These are phyloP conservation scores for Ceratina japonica DNA, from an alignment of 1,140 invertebrate species.

Conservation along the genomic window DNA sequence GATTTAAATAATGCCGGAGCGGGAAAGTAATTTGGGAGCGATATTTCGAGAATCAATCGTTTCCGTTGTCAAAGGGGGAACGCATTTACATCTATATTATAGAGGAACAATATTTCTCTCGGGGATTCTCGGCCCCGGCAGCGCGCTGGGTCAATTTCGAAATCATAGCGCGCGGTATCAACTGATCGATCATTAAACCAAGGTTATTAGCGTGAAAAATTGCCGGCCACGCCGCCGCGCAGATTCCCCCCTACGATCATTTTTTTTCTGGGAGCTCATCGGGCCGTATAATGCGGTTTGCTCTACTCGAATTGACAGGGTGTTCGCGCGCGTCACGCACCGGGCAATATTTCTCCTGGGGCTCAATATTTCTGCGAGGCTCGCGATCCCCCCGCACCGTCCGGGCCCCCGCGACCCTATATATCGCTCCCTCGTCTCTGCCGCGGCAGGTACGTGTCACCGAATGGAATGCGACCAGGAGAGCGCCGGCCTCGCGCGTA, in stretches of 20 bases:
- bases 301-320: slow-evolving; percentile 52
- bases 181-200: slow-evolving; percentile 48
- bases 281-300: slow-evolving; percentile 50
- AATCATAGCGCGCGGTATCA: slow-evolving; percentile 33
- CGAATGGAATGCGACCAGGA: slow-evolving; percentile 46
- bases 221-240: background rate
- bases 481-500: slow-evolving; percentile 58
- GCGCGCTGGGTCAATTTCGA: slow-evolving; percentile 22
- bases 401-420: too few relatives aligned
- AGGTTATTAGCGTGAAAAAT: slow-evolving; percentile 45
- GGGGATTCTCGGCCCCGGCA: slow-evolving; percentile 7
- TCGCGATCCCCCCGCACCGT: slow-evolving; percentile 51
- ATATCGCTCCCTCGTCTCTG: too few relatives aligned
- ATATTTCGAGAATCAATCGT: slow-evolving; percentile 26
- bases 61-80: background rate
- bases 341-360: slow-evolving; percentile 58
- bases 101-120: slow-evolving; percentile 29
- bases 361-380: slow-evolving; percentile 58
- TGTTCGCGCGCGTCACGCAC: slow-evolving; percentile 48
- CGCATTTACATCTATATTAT: slow-evolving; percentile 40
- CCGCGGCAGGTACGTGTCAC: slow-evolving; percentile 51
- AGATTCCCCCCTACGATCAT: slow-evolving; percentile 24
- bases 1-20: background rate
- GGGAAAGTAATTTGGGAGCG: background rate
- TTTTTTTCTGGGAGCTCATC: slow-evolving; percentile 19